phyloP scores from a whole-genome alignment of 64 coral and sea anemone species.

The Astreopora myriophthalma region DNA sequence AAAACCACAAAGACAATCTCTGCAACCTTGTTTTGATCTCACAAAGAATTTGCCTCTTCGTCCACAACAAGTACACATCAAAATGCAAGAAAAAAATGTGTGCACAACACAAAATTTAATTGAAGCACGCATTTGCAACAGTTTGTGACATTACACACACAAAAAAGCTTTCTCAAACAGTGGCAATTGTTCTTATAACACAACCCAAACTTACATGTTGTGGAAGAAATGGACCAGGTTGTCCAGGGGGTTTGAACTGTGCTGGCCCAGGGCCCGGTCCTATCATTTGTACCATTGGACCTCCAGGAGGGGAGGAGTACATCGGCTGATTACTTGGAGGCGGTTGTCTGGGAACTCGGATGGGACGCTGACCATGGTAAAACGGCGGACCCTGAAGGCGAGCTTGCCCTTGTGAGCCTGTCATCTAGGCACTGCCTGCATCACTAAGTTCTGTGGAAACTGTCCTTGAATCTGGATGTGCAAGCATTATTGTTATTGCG shows the following conservation, averaged over 20 bases:
- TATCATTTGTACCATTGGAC: slow-evolving; percentile 13
- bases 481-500: background rate
- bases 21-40: no score
- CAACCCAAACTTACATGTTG: slow-evolving; percentile 10
- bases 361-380: slow-evolving; percentile 7
- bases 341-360: slow-evolving; percentile 49
- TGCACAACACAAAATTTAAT: no score
- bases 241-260: slow-evolving; percentile 22
- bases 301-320: slow-evolving; percentile 61
- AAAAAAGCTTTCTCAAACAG: no score
- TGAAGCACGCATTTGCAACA: no score
- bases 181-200: no score
- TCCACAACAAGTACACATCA: no score
- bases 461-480: background rate
- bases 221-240: slow-evolving; percentile 1
- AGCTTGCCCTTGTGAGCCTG: background rate
- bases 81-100: no score
- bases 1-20: no score
- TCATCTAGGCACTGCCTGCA: background rate
- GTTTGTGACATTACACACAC: no score
- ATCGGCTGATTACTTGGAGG: slow-evolving; percentile 55
- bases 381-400: background rate
- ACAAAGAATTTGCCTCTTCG: no score
- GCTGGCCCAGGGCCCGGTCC: background rate
- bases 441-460: background rate